Evolutionary conservation across 1,140 invertebrate species (phyloP), one percentile per base, ranked within the genome.

Genomic region (Pissodes strobi): DNA sequence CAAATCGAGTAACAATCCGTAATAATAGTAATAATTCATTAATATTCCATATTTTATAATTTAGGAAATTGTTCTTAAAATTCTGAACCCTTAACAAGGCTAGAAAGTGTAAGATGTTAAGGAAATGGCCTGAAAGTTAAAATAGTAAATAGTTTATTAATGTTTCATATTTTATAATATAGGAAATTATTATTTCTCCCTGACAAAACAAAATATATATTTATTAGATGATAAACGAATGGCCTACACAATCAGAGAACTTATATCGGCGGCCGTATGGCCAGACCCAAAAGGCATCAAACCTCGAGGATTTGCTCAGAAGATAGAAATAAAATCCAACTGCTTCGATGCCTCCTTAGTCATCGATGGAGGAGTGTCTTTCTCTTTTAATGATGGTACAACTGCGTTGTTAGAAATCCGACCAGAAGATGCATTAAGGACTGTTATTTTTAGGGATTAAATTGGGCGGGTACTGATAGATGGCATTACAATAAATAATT

Each of bases 271-370:
- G 21, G 88, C 89, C 13, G 86, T 88, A n/a, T 88, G 89, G 83
- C 88, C 89, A 0, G 79, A 84, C 68, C 88, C 90, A 17, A 86
- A 88, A 49, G 85, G 83, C 1, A 82, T 92, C 22, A 80, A 84
- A 19, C 83, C 86, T 0, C 81, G 89, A 9, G 89, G 87, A 51
- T 88, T 87, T 70, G 88, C 87, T 12, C 77, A 80, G 27, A 86
- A 84, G 30, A 84, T 98, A 17, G 83, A 85, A 55, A 85, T 98
- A 0, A 86, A 88, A 72, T 98, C 95, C 0, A 86, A 93, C 56
- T 99, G 97, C 82, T 91, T 90, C 65, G 94, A 99, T 81, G 97
- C 94, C 0, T 90, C 90, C 75, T 80, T 99, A 9, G 96, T 98
- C 0, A 87, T 99, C n/a, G 97, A 99, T 80, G 97, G 97, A 15